phyloP scores from a whole-genome alignment of 92 coral and sea anemone genomes.

The Epizoanthus stellaris region DNA sequence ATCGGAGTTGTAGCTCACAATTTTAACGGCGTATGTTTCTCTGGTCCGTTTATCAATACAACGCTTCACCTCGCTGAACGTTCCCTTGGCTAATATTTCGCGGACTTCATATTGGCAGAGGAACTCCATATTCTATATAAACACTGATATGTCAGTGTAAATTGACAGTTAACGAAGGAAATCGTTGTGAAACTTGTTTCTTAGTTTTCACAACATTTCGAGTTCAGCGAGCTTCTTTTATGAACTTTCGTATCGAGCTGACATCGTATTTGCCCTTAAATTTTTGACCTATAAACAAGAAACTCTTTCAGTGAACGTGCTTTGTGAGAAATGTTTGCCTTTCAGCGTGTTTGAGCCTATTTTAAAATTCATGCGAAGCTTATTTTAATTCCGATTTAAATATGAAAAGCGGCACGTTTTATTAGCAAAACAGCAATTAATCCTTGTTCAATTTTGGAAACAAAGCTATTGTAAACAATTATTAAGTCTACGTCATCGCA shows the following conservation, averaged over 20 bases:
- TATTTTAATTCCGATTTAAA: conserved; percentile 25
- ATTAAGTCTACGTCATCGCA: neutral
- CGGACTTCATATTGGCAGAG: conserved; percentile 72
- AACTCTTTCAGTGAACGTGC: neutral
- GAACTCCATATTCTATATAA: conserved; percentile 54
- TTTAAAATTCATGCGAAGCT: neutral
- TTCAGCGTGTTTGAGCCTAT: neutral
- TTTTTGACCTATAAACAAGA: neutral
- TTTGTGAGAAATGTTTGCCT: neutral
- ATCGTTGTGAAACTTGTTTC: neutral
- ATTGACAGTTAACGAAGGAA: neutral
- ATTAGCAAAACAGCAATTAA: neutral
- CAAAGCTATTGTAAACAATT: conserved; percentile 25
- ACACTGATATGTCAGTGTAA: neutral
- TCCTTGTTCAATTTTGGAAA: neutral
- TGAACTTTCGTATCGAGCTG: too few relatives aligned
- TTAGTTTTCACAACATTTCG: neutral
- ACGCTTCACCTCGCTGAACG: conserved; percentile 69
- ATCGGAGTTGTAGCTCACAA: conserved; percentile 38
- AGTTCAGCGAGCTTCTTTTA: neutral
- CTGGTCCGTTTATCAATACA: conserved; percentile 77
- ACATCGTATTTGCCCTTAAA: too few relatives aligned
- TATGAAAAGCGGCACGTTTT: conserved; percentile 24
- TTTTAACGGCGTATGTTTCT: conserved; percentile 75
- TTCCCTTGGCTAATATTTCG: conserved; percentile 77